Evolutionary conservation across 2,797 vertebrate genomes (phyloP).

Genomic region (Okamejei kenojei): DNA sequence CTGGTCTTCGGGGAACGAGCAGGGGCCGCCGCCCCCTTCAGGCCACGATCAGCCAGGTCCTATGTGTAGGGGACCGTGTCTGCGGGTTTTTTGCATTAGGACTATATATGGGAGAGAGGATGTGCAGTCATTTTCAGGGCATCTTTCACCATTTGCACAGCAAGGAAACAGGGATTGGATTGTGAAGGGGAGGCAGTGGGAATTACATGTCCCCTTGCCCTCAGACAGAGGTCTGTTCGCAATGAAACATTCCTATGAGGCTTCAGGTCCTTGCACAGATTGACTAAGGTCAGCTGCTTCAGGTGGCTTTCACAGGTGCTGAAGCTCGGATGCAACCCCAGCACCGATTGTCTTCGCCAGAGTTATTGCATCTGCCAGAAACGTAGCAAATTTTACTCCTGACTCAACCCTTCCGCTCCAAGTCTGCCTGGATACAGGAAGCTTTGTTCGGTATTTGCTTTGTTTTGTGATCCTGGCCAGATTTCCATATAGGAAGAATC

Average conservation of each 20-base stretch:
- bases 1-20: no score
- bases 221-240: background rate
- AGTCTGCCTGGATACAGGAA: background rate
- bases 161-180: background rate
- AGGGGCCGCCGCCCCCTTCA: no score
- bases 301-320: background rate
- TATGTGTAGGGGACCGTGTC: no score
- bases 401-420: background rate
- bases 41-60: no score
- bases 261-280: background rate
- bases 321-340: background rate
- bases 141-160: background rate
- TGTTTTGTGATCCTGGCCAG: background rate
- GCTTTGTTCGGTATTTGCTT: background rate
- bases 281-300: background rate
- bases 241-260: background rate
- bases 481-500: background rate
- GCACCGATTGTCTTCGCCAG: background rate
- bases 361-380: background rate
- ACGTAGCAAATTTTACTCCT: background rate
- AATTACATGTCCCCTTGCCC: background rate
- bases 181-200: background rate
- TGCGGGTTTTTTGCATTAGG: no score
- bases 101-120: no score
- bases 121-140: background rate